phyloP scores from a whole-genome alignment of 1,140 invertebrate genomes.

The Pemphigus obesinymphae region DNA sequence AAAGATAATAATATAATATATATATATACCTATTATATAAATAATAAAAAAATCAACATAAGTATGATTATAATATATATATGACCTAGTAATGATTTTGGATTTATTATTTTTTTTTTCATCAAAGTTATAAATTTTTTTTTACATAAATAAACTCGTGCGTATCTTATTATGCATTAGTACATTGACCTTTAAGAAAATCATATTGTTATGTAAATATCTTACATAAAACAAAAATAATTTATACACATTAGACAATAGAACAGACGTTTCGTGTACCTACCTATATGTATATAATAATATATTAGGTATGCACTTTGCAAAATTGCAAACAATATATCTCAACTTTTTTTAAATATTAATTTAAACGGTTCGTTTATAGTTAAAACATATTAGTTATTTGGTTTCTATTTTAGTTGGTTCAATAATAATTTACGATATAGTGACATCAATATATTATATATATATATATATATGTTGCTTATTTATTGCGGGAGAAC shows the following conservation, averaged over 20 bases:
- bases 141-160: slow-evolving; percentile 11
- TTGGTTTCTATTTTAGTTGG: neutral
- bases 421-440: neutral
- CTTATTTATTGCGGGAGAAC: neutral
- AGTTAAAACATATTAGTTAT: neutral
- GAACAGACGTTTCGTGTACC: neutral
- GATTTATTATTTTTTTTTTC: neutral
- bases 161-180: neutral
- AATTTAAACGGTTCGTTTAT: neutral
- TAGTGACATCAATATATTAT: too few species aligned
- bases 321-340: neutral
- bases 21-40: neutral
- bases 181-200: slow-evolving; percentile 2
- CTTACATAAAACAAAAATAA: slow-evolving; percentile 4
- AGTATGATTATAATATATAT: too few species aligned
- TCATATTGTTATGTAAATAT: neutral
- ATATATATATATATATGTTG: too few species aligned
- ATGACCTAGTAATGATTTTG: neutral
- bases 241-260: neutral
- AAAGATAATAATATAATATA: neutral
- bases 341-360: neutral
- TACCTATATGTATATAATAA: too few species aligned
- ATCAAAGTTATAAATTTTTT: neutral
- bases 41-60: too few species aligned
- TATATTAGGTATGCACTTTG: neutral